These are phyloP conservation scores for Apis florea DNA, from an alignment of 1,140 invertebrate genomes.

Conservation along the genomic window DNA sequence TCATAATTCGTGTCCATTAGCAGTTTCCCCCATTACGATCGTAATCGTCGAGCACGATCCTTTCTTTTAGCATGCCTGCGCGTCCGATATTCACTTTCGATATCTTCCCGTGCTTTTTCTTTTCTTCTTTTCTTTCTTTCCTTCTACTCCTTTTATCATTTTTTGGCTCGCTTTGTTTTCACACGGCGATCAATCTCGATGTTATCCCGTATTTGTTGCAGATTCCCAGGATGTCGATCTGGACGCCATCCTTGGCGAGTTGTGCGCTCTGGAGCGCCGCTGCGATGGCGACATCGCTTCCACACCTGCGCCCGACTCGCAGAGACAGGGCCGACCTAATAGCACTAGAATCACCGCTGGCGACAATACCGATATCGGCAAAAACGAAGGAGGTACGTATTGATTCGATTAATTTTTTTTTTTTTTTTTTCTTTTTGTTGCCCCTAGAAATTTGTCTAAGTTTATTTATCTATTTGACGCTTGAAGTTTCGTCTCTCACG, in stretches of 20 bases:
- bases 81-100: slow-evolving; percentile 3
- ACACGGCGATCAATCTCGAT: not conserved
- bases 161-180: not conserved
- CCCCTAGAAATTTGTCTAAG: too few species aligned
- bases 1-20: slow-evolving; percentile 32
- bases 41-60: slow-evolving; percentile 12
- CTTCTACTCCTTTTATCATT: not conserved
- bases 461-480: too few species aligned
- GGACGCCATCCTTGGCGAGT: slow-evolving; percentile 96
- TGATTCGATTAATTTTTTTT: accelerated
- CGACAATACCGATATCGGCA: slow-evolving; percentile 74
- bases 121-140: too few species aligned
- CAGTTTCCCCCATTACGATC: slow-evolving; percentile 16
- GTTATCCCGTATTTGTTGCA: slow-evolving; percentile 65
- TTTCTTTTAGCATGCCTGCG: not conserved
- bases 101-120: not conserved
- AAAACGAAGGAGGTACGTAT: slow-evolving; percentile 73
- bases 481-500: too few species aligned
- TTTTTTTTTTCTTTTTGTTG: not conserved
- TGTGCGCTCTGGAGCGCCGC: slow-evolving; percentile 93
- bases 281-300: slow-evolving; percentile 85
- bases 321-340: slow-evolving; percentile 73
- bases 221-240: slow-evolving; percentile 97
- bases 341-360: slow-evolving; percentile 72
- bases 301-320: slow-evolving; percentile 78